A percentile compares a stretch with the other conserved stretches of the same genome.
Conservation (phyloP, 2,888 invertebrate genomes). For the Gymnosoma rotundatum region DNA sequence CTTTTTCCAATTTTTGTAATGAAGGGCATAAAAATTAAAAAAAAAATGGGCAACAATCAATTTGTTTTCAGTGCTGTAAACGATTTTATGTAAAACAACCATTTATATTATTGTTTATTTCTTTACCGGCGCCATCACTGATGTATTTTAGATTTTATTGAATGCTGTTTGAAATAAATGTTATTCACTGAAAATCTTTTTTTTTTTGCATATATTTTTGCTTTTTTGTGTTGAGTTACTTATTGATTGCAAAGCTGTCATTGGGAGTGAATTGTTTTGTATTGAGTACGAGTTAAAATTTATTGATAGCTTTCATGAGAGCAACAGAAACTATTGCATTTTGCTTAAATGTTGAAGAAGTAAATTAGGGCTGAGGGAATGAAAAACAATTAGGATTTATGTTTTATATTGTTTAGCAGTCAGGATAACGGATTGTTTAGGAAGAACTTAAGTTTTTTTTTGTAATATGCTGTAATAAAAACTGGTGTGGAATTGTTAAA, state of each 20-base stretch:
- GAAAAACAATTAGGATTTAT: no score
- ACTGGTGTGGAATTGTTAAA: no score
- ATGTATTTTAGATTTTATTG: conserved; percentile 21
- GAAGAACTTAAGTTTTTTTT: no score
- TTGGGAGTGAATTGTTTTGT: conserved; percentile 16
- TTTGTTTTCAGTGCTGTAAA: conserved; percentile 41
- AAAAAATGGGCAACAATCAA: conserved; percentile 47
- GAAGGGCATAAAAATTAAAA: no score
- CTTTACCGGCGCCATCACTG: conserved; percentile 26
- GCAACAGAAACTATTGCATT: conserved; percentile 27
- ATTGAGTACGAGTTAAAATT: not conserved
- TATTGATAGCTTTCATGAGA: conserved; percentile 8
- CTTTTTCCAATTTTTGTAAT: no score
- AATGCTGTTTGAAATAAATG: conserved; percentile 48
- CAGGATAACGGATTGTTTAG: no score
- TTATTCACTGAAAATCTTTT: conserved; percentile 39
- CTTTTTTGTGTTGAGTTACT: conserved; percentile 10
- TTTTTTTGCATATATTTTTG: conserved; percentile 22
- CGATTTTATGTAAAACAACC: conserved; percentile 32
- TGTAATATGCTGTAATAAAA: no score
- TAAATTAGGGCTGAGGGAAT: no score
- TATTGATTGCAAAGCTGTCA: not conserved
- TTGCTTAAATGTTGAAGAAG: not conserved
- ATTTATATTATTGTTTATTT: conserved; percentile 20
- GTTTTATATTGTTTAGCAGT: no score